Base-by-base conservation (phyloP, 2,113 vertebrate species). In the Vidua macroura region DNA sequence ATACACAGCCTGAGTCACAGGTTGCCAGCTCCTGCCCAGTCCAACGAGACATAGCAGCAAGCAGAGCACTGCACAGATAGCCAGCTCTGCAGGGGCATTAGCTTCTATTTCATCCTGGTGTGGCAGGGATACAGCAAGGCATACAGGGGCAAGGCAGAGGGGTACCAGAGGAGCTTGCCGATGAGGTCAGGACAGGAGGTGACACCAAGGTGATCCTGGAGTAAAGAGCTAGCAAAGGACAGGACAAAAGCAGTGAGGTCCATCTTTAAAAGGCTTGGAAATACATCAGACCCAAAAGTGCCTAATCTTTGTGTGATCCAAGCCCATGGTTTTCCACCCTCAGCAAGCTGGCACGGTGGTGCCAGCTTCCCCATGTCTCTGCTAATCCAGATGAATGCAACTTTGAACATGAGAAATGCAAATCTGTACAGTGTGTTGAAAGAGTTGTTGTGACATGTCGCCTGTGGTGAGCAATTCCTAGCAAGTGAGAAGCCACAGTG, bases 401-500 rank as follows among this genome's bases (percentile, higher is more conserved):
- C 80, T 70, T 63, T 24, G 48, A 90, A 81, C 19, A 56, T 31
- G 43, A 94, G 68, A 93, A 72, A 88, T 70, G 55, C 2, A 3
- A 51, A 85, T 92, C 55, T 80, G 43, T 59, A 27, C 55, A 52
- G 82, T 19, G 82, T 91, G 72, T 88, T 78, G 74, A 79, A 92
- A 79, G 87, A 83, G 73, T 16, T 90, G 82, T 90, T 96, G 85
- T 93, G 85, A 93, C 80, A 77, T 41, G 52, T 52, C 0, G 48
- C 85, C 92, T 90, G 83, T 25, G 76, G 85, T 93, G 79, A 97
- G 86, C 76, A 92, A 60, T 82, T 93, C 88, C 60, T 64, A 83
- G 69, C 84, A 88, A 77, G 75, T 88, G 79, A 82, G 92, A 95
- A 86, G 92, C 85, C 88, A 72, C 83, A 75, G 75, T 60, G 75